Conservation (phyloP, 2,888 invertebrate genomes). For the Synergus laeviventris region DNA sequence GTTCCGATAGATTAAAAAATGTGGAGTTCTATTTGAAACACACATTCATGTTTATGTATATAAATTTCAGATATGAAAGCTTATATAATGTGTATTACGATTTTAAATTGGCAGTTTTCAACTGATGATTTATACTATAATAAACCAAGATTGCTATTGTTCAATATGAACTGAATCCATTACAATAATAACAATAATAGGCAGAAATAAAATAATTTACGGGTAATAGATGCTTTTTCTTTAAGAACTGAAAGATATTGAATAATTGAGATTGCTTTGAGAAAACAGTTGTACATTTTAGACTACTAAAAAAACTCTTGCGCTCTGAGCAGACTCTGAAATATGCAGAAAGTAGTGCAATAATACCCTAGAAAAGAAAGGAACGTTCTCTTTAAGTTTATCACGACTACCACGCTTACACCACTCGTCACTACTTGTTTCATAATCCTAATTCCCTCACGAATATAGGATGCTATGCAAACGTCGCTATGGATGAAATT, state of each 20-base stretch:
- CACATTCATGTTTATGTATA: too few relatives aligned
- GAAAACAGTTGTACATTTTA: not conserved
- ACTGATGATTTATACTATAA: too few relatives aligned
- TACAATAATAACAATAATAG: too few relatives aligned
- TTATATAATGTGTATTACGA: too few relatives aligned
- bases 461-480: slow-evolving; percentile 34
- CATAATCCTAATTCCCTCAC: slow-evolving; percentile 38
- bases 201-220: not conserved
- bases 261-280: not conserved
- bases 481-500: slow-evolving; percentile 31
- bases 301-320: slow-evolving; percentile 7
- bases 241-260: not conserved
- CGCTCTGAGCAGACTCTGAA: slow-evolving; percentile 23
- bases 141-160: too few relatives aligned
- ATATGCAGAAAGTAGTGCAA: slow-evolving; percentile 38
- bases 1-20: too few relatives aligned
- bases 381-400: slow-evolving; percentile 31
- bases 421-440: slow-evolving; percentile 32
- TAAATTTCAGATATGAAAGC: not conserved
- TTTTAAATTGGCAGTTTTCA: not conserved
- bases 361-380: slow-evolving; percentile 35
- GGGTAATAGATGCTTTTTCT: not conserved
- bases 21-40: too few relatives aligned
- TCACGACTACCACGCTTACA: slow-evolving; percentile 20
- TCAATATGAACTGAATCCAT: too few relatives aligned